These are phyloP conservation scores for Oreochromis mossambicus DNA, from an alignment of 2,797 vertebrate genomes.

Conservation along the genomic window DNA sequence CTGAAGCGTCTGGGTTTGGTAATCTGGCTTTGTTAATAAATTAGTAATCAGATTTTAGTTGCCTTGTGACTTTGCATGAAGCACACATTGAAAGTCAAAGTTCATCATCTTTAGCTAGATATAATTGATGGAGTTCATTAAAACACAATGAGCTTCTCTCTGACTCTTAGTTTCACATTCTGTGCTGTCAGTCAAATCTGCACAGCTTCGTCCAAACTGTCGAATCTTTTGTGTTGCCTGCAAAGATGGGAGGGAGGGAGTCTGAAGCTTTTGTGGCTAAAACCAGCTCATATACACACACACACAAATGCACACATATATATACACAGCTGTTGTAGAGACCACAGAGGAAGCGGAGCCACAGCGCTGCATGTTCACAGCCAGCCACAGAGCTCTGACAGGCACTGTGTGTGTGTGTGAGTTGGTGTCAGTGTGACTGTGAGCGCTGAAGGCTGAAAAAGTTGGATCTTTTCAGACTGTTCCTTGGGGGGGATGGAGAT, in stretches of 20 bases:
- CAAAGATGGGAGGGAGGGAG: not conserved
- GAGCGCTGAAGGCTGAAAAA: slow-evolving; percentile 19
- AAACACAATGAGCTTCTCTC: slow-evolving; percentile 37
- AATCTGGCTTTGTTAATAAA: not conserved
- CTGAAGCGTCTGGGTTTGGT: not conserved
- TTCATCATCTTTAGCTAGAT: slow-evolving; percentile 23
- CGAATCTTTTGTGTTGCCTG: slow-evolving; percentile 38
- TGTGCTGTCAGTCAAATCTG: slow-evolving; percentile 45
- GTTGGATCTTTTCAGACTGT: slow-evolving; percentile 17
- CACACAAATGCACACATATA: not conserved
- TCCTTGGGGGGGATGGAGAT: not conserved
- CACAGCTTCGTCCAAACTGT: slow-evolving; percentile 28
- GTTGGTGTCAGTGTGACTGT: slow-evolving; percentile 17
- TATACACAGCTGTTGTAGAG: slow-evolving; percentile 63
- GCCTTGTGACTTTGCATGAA: not conserved
- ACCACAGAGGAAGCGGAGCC: slow-evolving; percentile 64
- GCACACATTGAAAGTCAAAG: slow-evolving; percentile 13
- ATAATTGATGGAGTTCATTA: slow-evolving; percentile 33
- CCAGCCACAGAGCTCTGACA: slow-evolving; percentile 45
- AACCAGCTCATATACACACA: not conserved
- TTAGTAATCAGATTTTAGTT: not conserved
- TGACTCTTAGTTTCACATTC: slow-evolving; percentile 22
- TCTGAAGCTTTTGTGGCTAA: slow-evolving; percentile 26
- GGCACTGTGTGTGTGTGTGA: not conserved
- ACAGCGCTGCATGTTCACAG: slow-evolving; percentile 42